Conservation (phyloP, 2,888 invertebrate genomes). For the Dorcus hopei region DNA sequence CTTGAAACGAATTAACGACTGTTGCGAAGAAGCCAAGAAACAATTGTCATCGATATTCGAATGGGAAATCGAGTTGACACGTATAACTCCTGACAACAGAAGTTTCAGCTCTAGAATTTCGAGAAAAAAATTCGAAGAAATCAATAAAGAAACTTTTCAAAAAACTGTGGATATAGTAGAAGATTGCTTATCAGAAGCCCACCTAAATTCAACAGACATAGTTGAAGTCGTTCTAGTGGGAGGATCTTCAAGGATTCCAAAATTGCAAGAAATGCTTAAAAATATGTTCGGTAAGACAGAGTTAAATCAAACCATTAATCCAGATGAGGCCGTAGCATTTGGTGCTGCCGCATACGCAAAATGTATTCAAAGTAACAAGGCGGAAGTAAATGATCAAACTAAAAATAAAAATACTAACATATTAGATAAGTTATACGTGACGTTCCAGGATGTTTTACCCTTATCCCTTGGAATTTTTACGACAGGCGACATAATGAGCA, state of each 20-base stretch:
- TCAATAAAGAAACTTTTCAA: conserved; percentile 21
- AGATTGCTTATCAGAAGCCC: conserved; percentile 22
- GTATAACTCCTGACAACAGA: too few species aligned
- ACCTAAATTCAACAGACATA: conserved; percentile 23
- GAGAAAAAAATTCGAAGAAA: conserved; percentile 28
- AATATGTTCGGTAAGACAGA: conserved; percentile 17
- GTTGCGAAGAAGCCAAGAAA: conserved; percentile 26
- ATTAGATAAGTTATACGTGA: not conserved
- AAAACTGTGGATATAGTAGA: conserved; percentile 25
- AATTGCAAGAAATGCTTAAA: conserved; percentile 22
- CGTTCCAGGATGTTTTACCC: not conserved
- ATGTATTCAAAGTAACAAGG: conserved; percentile 20
- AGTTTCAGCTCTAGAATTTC: conserved; percentile 11
- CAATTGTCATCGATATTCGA: not conserved
- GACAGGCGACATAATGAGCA: conserved; percentile 21
- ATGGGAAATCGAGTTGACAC: not conserved
- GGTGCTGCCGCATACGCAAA: conserved; percentile 32
- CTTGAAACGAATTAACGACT: conserved; percentile 20
- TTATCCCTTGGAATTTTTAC: conserved; percentile 19
- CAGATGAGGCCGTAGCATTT: conserved; percentile 33
- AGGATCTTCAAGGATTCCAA: conserved; percentile 34
- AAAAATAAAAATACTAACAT: too few species aligned
- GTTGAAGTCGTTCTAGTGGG: conserved; percentile 33
- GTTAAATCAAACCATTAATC: conserved; percentile 27
- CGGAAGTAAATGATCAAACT: not conserved